These are phyloP conservation scores for Drosophila barbarae DNA, from an alignment of 2,888 invertebrate genomes.

Conservation along the genomic window DNA sequence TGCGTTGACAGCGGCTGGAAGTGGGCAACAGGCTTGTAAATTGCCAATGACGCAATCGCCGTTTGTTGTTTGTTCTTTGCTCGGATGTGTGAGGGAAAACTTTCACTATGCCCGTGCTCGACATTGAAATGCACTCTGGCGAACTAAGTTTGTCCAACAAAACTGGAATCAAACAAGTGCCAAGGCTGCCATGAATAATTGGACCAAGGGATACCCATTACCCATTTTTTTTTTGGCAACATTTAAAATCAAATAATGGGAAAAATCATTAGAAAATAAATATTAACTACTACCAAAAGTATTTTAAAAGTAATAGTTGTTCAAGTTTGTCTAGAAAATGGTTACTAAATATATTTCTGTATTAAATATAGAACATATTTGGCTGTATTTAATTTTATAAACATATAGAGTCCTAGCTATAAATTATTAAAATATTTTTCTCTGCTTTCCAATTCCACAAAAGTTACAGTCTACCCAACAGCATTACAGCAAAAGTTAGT, in stretches of 20 bases:
- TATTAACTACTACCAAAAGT: neutral
- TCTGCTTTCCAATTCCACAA: neutral
- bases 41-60: slow-evolving; percentile 30
- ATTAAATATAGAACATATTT: neutral
- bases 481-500: slow-evolving; percentile 3
- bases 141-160: slow-evolving; percentile 15
- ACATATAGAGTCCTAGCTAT: neutral
- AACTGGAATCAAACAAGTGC: slow-evolving; percentile 21
- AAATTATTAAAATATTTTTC: neutral
- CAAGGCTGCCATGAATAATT: neutral
- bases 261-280: neutral
- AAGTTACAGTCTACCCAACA: neutral
- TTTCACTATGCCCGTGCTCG: slow-evolving; percentile 17
- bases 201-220: neutral
- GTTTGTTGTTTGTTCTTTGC: slow-evolving; percentile 15
- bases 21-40: slow-evolving; percentile 57
- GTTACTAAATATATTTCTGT: too few species aligned
- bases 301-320: neutral
- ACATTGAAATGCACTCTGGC: slow-evolving; percentile 42
- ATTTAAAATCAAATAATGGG: too few species aligned
- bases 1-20: slow-evolving; percentile 43
- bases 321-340: neutral
- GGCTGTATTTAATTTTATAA: neutral
- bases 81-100: slow-evolving; percentile 22
- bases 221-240: neutral